Evolutionary conservation across 2,113 vertebrate genomes (phyloP).

Genomic region (Connochaetes taurinus): DNA sequence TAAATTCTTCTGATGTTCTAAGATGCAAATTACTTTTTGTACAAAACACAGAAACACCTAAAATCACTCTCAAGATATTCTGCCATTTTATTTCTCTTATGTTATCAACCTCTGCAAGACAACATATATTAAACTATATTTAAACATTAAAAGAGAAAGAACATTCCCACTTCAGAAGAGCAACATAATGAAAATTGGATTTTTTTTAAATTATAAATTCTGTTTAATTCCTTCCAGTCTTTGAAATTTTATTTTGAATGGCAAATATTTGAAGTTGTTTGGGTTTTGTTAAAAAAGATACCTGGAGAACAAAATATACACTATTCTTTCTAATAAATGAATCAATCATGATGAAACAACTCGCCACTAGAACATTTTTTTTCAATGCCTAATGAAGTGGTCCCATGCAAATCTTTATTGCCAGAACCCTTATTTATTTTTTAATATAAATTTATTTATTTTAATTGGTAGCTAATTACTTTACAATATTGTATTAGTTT

Average conservation of each 20-base stretch:
- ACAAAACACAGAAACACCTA: not conserved
- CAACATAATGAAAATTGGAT: not conserved
- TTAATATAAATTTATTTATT: too few species aligned
- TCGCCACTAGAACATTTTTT: not conserved
- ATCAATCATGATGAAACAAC: not conserved
- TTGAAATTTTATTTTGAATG: not conserved
- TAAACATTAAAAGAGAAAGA: not conserved
- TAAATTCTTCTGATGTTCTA: not conserved
- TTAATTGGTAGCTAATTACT: too few species aligned
- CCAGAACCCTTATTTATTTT: too few species aligned
- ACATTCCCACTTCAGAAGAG: not conserved
- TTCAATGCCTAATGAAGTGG: too few species aligned
- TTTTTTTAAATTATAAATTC: not conserved
- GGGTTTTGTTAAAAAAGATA: not conserved
- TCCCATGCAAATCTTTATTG: too few species aligned
- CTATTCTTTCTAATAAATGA: not conserved
- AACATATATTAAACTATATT: not conserved
- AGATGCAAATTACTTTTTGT: not conserved
- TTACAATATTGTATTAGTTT: too few species aligned
- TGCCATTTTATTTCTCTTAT: not conserved
- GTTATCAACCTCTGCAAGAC: not conserved
- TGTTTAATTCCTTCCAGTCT: not conserved
- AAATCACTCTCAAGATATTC: not conserved
- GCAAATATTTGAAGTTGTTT: not conserved
- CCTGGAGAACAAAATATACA: not conserved